Evolutionary conservation across 2,113 vertebrate species (phyloP), one percentile per base, ranked within the genome.

Genomic region (Capricornis sumatraensis): DNA sequence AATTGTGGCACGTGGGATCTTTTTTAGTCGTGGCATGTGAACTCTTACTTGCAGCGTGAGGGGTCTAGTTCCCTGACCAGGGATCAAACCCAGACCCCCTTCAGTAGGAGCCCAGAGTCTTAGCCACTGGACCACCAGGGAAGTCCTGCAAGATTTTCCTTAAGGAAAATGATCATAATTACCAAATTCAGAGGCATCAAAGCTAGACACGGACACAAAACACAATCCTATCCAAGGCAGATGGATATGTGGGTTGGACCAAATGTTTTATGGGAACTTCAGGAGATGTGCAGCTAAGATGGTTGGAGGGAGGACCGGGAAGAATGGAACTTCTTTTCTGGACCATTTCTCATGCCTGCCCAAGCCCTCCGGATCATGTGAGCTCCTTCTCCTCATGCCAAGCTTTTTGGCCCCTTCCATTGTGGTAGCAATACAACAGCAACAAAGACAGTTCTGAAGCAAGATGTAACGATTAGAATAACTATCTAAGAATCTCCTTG

Each of bases 401-500:
- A 5, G 21, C 17, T 27, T 64, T 83, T 50, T 98, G 82, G 47
- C 87, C 91, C 87, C 94, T 92, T 98, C 33, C 92, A 97, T 97
- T 67, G 83, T 95, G 28, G 88, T 95, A 93, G 67, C 89, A 60
- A 97, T 96, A 71, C 91, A 87, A 91, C 36, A 64, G 47, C 27
- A 84, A 85, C 58, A 76, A 55, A 89, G n/a, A 74, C 4, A 74
- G 40, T 91, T 85, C 64, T 84, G 58, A 83, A n/a, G 40, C 47
- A 96, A 91, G 47, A 86, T 21, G 2, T 64, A 8, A n/a, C 21
- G 6, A 40, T 76, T 82, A 27, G 14, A 78, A 23, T n/a, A 94
- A 89, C 30, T 82, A 71, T 21, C 53, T 96, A 91, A 94, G 96
- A 96, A 98, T 98, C 97, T 98, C 96, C 98, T 98, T 95, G 95